Conservation (phyloP, 2,113 vertebrate genomes). For the Semicossyphus pulcher region DNA sequence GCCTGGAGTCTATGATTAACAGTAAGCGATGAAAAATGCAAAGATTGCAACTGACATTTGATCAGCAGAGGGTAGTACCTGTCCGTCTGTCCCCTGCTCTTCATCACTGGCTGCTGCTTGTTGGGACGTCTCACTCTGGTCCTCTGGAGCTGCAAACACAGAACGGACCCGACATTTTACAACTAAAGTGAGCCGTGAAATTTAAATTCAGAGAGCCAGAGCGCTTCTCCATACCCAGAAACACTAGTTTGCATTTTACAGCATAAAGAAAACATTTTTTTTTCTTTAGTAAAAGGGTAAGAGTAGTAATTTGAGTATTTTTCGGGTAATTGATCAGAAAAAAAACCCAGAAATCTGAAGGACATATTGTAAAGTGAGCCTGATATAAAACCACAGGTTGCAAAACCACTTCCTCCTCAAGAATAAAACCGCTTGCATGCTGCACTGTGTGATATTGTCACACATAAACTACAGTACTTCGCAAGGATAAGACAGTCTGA, state of each 20-base stretch:
- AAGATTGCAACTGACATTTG: conserved; percentile 33
- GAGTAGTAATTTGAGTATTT: background rate
- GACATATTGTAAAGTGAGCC: conserved; percentile 63
- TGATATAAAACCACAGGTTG: conserved; percentile 86
- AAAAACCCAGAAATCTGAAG: conserved; percentile 44
- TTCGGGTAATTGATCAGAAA: conserved; percentile 5
- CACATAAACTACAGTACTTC: conserved; percentile 10
- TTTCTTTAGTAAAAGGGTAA: too few species aligned
- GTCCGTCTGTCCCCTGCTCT: conserved; percentile 29
- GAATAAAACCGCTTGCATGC: conserved; percentile 71
- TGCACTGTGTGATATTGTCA: conserved; percentile 69
- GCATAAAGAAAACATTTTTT: background rate
- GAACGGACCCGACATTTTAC: background rate
- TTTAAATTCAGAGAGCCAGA: conserved; percentile 22
- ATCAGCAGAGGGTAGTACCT: conserved; percentile 54
- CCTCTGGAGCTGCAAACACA: conserved; percentile 60
- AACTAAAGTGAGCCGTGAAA: background rate
- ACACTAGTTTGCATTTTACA: background rate
- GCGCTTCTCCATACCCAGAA: background rate
- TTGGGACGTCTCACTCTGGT: conserved; percentile 53
- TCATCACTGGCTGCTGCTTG: conserved; percentile 47
- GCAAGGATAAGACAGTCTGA: background rate
- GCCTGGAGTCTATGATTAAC: conserved; percentile 63
- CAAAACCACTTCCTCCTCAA: conserved; percentile 85
- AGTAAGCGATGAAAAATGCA: conserved; percentile 64